phyloP scores from a whole-genome alignment of 2,888 invertebrate species.

The Melanotus villosus region DNA sequence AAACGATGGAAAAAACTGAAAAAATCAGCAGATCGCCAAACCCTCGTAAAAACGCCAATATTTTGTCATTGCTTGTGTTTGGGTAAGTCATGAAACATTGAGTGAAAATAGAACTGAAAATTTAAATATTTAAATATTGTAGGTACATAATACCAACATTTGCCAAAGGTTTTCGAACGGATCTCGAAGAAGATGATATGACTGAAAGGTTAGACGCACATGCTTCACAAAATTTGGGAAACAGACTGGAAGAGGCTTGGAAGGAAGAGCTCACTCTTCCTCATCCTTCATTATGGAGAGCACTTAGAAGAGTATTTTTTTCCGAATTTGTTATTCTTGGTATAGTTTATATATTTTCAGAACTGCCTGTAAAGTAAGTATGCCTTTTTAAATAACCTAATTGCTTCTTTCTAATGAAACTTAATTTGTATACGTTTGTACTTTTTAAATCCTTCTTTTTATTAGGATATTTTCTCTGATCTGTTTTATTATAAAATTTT shows the following conservation, averaged over 20 bases:
- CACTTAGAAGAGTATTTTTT: constrained; percentile 57
- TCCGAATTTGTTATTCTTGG: constrained; percentile 53
- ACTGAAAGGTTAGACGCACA: constrained; percentile 71
- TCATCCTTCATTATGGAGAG: constrained; percentile 54
- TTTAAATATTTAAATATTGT: not conserved
- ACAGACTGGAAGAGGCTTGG: constrained; percentile 73
- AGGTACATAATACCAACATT: constrained; percentile 61
- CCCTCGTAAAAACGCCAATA: constrained; percentile 15
- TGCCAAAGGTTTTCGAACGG: constrained; percentile 66
- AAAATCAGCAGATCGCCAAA: not conserved
- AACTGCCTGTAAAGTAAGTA: constrained; percentile 52
- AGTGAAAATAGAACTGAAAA: too few relatives aligned
- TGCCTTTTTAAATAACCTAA: too few relatives aligned
- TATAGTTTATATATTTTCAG: constrained; percentile 45
- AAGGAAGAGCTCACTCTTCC: constrained; percentile 52
- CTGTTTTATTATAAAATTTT: too few relatives aligned
- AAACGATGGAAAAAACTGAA: not conserved
- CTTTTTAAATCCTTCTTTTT: too few relatives aligned
- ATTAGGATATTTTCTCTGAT: too few relatives aligned
- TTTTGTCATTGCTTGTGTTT: constrained; percentile 2
- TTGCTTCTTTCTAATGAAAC: not conserved
- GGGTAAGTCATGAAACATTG: constrained; percentile 4
- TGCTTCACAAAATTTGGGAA: constrained; percentile 75
- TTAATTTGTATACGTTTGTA: too few relatives aligned
- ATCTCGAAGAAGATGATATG: constrained; percentile 69